Evolutionary conservation across 2,888 invertebrate species (phyloP).

Genomic region (Coenonympha arcania): DNA sequence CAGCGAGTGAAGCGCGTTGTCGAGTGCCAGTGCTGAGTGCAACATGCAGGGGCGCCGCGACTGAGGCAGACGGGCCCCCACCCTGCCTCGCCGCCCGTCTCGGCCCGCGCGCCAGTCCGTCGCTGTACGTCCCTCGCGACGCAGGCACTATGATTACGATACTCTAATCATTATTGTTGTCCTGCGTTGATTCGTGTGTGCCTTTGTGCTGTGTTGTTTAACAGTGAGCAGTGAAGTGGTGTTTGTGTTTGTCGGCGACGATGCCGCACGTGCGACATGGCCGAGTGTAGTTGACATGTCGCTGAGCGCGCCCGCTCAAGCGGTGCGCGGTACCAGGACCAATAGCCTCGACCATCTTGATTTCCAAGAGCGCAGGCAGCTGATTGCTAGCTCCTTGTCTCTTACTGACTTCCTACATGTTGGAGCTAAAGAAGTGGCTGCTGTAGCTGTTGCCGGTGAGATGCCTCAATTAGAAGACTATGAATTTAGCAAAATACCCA

Average conservation of each 20-base stretch:
- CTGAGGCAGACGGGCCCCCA: conserved; percentile 59
- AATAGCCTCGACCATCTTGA: conserved; percentile 91
- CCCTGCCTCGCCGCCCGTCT: conserved; percentile 47
- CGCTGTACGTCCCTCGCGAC: conserved; percentile 68
- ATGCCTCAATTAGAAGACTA: conserved; percentile 31
- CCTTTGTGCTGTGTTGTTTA: conserved; percentile 56
- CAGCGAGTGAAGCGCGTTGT: conserved; percentile 42
- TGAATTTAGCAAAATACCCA: no score
- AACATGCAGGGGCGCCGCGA: conserved; percentile 54
- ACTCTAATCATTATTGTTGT: conserved; percentile 30
- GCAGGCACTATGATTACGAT: conserved; percentile 52
- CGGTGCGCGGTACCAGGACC: conserved; percentile 77
- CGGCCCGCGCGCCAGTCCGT: conserved; percentile 56
- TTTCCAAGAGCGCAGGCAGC: conserved; percentile 91
- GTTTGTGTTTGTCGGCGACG: conserved; percentile 50
- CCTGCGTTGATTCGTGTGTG: conserved; percentile 53
- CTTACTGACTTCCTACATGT: conserved; percentile 88
- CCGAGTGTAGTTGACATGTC: conserved; percentile 71
- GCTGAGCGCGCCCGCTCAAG: conserved; percentile 69
- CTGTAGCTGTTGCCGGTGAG: conserved; percentile 70
- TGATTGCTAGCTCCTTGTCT: conserved; percentile 90
- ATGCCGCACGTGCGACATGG: conserved; percentile 57
- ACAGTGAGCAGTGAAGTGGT: conserved; percentile 42
- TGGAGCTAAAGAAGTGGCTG: conserved; percentile 75
- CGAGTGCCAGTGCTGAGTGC: conserved; percentile 65